Conservation (phyloP, 1,140 invertebrate genomes). For the Platyscapa corneri region DNA sequence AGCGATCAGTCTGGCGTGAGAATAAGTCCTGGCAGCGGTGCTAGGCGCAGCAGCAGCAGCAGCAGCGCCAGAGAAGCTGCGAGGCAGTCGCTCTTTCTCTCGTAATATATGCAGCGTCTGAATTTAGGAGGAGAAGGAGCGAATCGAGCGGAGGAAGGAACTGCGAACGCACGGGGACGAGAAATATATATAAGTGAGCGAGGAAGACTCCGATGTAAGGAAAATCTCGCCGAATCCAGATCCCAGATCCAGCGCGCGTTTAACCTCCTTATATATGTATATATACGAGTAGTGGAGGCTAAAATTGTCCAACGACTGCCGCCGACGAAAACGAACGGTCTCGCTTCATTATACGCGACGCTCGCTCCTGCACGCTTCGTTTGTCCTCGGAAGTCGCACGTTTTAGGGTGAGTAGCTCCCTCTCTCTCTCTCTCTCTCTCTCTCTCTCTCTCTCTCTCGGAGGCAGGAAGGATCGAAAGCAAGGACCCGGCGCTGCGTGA, state of each 20-base stretch:
- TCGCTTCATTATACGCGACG: conserved; percentile 74
- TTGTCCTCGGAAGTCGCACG: conserved; percentile 71
- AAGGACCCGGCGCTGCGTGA: neutral
- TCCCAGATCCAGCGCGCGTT: neutral
- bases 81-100: neutral
- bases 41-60: neutral
- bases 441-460: conserved; percentile 52
- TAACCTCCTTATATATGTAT: conserved; percentile 44
- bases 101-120: conserved; percentile 51
- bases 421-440: conserved; percentile 58
- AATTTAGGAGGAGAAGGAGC: conserved; percentile 48
- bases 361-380: conserved; percentile 70
- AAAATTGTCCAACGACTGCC: neutral
- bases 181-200: neutral
- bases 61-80: neutral
- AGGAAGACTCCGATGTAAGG: conserved; percentile 9
- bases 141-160: neutral
- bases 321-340: conserved; percentile 62
- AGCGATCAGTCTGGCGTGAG: conserved; percentile 35
- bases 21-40: conserved; percentile 14
- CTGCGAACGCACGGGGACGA: neutral
- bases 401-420: conserved; percentile 63
- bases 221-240: conserved; percentile 9
- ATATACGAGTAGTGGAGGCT: neutral
- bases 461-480: conserved; percentile 57